These are phyloP conservation scores for Mionectes macconnelli DNA, from an alignment of 2,113 vertebrate species.

Conservation along the genomic window DNA sequence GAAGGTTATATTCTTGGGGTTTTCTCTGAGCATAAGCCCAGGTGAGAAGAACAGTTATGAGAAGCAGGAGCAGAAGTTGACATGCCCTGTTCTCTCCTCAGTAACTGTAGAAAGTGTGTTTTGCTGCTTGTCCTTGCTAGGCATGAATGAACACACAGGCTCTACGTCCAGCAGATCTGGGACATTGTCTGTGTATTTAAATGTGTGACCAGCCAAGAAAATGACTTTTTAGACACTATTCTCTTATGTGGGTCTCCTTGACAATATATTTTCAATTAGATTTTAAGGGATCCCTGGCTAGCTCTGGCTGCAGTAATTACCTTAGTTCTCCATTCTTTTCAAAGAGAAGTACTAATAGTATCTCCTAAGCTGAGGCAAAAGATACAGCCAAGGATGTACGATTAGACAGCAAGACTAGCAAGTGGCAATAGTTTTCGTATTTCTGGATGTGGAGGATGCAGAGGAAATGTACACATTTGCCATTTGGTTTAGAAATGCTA, in stretches of 20 bases:
- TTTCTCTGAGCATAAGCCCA: not conserved
- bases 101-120: not conserved
- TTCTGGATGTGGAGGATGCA: not conserved
- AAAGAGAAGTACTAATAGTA: not conserved
- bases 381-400: not conserved
- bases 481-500: not conserved
- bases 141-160: not conserved
- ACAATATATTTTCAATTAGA: not conserved
- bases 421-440: not conserved
- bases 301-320: not conserved
- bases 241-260: not conserved
- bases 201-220: not conserved
- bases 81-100: not conserved
- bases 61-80: not conserved
- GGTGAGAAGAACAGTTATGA: not conserved
- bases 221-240: not conserved
- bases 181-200: not conserved
- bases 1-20: not conserved
- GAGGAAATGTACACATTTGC: not conserved
- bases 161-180: not conserved
- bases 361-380: not conserved
- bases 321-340: slow-evolving; percentile 39
- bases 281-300: not conserved
- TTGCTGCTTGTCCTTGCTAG: not conserved
- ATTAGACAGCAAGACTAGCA: not conserved